Percentiles rank a stretch among this genome's conserved stretches.
phyloP scores from a whole-genome alignment of 1,140 invertebrate species.

The Calosoma granatense region DNA sequence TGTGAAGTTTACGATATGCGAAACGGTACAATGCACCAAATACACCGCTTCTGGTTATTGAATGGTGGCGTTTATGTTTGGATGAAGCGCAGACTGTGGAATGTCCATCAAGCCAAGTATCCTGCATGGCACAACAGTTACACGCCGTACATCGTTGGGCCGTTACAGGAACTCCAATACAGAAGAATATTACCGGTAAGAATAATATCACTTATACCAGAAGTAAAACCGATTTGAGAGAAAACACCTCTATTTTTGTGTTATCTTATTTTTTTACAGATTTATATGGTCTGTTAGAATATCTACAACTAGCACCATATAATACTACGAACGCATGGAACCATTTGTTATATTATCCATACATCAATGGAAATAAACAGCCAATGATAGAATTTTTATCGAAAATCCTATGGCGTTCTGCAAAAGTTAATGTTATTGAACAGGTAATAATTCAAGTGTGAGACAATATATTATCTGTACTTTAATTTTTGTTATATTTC shows the following conservation, averaged over 20 bases:
- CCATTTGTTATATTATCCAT: constrained; percentile 44
- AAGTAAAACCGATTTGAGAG: background rate
- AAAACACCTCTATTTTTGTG: constrained; percentile 9
- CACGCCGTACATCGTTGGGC: constrained; percentile 60
- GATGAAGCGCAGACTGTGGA: constrained; percentile 82
- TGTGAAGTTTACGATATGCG: constrained; percentile 30
- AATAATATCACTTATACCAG: constrained; percentile 28
- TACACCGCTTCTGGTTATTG: constrained; percentile 52
- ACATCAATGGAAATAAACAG: constrained; percentile 35
- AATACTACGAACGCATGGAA: constrained; percentile 42
- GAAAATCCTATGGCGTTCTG: constrained; percentile 58
- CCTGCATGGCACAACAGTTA: constrained; percentile 53
- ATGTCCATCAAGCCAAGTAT: constrained; percentile 41
- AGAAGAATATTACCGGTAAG: constrained; percentile 48
- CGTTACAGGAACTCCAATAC: constrained; percentile 67
- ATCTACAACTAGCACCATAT: constrained; percentile 53
- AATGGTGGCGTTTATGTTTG: constrained; percentile 70
- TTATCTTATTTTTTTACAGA: constrained; percentile 45
- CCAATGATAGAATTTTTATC: constrained; percentile 44
- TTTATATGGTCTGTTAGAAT: constrained; percentile 59
- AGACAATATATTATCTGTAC: background rate
- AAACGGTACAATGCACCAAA: constrained; percentile 42
- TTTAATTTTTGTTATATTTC: constrained; percentile 13
- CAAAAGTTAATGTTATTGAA: constrained; percentile 52
- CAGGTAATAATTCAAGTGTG: constrained; percentile 21